Percentiles rank a stretch among this genome's conserved stretches.
Conservation (phyloP, 2,888 invertebrate species). For the Nomada goodeniana region DNA sequence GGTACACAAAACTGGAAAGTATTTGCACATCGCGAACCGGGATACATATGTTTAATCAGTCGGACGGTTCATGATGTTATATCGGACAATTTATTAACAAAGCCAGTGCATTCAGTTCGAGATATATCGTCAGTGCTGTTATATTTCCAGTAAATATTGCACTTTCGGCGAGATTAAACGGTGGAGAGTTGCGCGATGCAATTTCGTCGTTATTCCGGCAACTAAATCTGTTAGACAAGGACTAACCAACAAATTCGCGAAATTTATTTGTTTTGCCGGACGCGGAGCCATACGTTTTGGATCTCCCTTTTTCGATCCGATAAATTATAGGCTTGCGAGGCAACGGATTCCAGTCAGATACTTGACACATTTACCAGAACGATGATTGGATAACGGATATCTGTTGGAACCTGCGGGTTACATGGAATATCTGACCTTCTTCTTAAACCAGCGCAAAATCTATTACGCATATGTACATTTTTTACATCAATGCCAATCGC, state of each 20-base stretch:
- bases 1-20: not conserved
- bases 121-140: slow-evolving; percentile 46
- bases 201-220: slow-evolving; percentile 58
- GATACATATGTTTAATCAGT: slow-evolving; percentile 21
- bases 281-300: slow-evolving; percentile 80
- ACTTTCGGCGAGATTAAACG: slow-evolving; percentile 11
- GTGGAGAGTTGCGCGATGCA: slow-evolving; percentile 30
- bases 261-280: slow-evolving; percentile 81
- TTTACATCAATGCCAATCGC: too few relatives aligned
- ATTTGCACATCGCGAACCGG: slow-evolving; percentile 4
- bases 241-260: slow-evolving; percentile 75
- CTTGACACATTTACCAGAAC: slow-evolving; percentile 75
- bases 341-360: slow-evolving; percentile 74
- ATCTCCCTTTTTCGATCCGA: slow-evolving; percentile 83
- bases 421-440: slow-evolving; percentile 49
- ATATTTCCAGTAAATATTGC: slow-evolving; percentile 43
- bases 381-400: slow-evolving; percentile 69
- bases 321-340: slow-evolving; percentile 81
- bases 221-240: slow-evolving; percentile 71
- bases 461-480: too few relatives aligned
- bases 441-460: not conserved
- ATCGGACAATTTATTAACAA: slow-evolving; percentile 27
- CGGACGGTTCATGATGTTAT: slow-evolving; percentile 36
- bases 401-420: slow-evolving; percentile 65
- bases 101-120: slow-evolving; percentile 42